A percentile compares a stretch with the other conserved stretches of the same genome.
Evolutionary conservation across 2,113 vertebrate genomes (phyloP).

Genomic region (Meles meles): DNA sequence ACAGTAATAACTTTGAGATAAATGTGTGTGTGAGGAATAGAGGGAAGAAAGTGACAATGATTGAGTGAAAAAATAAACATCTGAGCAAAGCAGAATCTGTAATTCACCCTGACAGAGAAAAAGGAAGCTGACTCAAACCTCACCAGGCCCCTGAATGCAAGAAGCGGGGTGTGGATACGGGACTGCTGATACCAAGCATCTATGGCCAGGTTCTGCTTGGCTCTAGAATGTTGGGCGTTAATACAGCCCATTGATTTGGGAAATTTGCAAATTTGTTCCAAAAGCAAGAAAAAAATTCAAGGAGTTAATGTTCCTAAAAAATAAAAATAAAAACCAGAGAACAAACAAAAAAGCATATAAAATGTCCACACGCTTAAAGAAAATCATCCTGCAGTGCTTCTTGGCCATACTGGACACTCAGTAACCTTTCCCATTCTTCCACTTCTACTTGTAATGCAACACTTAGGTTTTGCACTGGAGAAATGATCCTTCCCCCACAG

Average conservation of each 20-base stretch:
- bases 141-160: background rate
- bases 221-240: background rate
- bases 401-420: background rate
- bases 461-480: background rate
- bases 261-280: background rate
- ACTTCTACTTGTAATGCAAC: background rate
- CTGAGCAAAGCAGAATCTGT: background rate
- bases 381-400: background rate
- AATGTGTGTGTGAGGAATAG: background rate
- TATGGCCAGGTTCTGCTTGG: background rate
- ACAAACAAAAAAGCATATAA: background rate
- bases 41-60: background rate
- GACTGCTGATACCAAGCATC: accelerated
- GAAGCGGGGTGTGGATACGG: background rate
- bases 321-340: background rate
- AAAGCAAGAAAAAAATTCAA: background rate
- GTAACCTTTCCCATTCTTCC: background rate
- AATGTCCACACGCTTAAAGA: too few relatives aligned
- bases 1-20: background rate
- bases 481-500: background rate
- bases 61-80: background rate
- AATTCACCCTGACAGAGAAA: background rate
- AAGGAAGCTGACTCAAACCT: background rate
- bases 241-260: background rate
- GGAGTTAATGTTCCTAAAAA: background rate